A percentile compares a stretch with the other conserved stretches of the same genome.
phyloP scores from a whole-genome alignment of 2,797 vertebrate species.

The Epinephelus coioides region DNA sequence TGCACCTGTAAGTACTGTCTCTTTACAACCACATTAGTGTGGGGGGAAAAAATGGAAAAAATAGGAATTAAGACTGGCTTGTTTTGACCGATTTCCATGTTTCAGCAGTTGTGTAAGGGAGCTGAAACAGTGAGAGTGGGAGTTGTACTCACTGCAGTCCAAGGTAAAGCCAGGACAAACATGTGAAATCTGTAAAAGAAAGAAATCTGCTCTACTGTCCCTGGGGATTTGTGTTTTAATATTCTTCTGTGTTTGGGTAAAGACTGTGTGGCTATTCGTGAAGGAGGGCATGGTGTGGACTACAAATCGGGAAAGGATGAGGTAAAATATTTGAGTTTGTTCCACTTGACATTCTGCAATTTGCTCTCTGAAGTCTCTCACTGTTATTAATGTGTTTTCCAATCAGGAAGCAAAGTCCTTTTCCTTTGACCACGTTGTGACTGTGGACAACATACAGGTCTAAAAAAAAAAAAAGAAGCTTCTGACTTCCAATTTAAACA shows the following conservation, averaged over 20 bases:
- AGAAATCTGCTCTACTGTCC: not conserved
- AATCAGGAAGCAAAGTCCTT: slow-evolving; percentile 72
- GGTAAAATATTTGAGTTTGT: slow-evolving; percentile 57
- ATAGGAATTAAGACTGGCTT: not conserved
- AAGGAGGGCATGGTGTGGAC: slow-evolving; percentile 75
- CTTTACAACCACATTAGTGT: not conserved
- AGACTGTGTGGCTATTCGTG: slow-evolving; percentile 45
- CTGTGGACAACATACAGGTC: slow-evolving; percentile 86
- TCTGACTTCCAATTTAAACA: not conserved
- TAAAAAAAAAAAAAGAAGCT: not conserved
- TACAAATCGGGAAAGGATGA: slow-evolving; percentile 68
- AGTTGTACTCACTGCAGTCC: slow-evolving; percentile 57
- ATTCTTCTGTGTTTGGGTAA: slow-evolving; percentile 14
- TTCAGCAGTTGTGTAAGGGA: slow-evolving; percentile 50
- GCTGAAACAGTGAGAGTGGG: slow-evolving; percentile 70
- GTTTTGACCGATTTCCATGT: not conserved
- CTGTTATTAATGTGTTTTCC: slow-evolving; percentile 28
- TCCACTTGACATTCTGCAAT: not conserved
- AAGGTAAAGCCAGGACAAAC: slow-evolving; percentile 64
- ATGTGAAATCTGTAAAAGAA: not conserved
- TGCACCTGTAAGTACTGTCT: slow-evolving; percentile 68
- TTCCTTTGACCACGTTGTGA: slow-evolving; percentile 84
- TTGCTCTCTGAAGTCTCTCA: slow-evolving; percentile 7
- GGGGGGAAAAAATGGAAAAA: not conserved
- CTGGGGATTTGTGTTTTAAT: slow-evolving; percentile 1